Evolutionary conservation across 2,888 invertebrate genomes (phyloP).

Genomic region (Drepanosiphum platanoidis): DNA sequence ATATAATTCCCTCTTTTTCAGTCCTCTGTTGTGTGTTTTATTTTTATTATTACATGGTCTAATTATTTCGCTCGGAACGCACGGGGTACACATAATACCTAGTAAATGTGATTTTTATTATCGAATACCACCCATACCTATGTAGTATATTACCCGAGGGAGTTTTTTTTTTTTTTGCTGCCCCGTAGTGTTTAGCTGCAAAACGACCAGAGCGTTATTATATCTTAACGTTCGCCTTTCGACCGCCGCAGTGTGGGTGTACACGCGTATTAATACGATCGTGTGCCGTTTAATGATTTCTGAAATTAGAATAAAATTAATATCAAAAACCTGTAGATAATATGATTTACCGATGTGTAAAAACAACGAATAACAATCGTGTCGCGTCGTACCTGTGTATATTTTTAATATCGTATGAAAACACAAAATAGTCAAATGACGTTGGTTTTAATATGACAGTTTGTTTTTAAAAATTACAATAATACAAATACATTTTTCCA

Average conservation of each 20-base stretch:
- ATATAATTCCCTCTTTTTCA: neutral
- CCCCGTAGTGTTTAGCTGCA: no score
- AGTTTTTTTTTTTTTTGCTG: neutral
- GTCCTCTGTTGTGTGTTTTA: neutral
- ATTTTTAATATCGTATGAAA: neutral
- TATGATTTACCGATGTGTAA: neutral
- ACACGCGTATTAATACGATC: no score
- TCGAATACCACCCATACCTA: no score
- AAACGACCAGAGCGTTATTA: neutral
- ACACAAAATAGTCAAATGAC: constrained; percentile 10
- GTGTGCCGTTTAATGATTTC: no score
- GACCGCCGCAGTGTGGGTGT: neutral
- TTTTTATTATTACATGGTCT: neutral
- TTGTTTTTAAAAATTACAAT: constrained; percentile 27
- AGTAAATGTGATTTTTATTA: neutral
- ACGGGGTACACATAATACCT: neutral
- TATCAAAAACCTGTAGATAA: neutral
- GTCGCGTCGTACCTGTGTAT: neutral
- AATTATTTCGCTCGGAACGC: neutral
- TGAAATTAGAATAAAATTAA: no score
- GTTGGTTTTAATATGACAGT: constrained; percentile 7
- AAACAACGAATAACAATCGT: neutral
- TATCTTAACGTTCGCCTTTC: neutral
- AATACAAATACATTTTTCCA: constrained; percentile 24
- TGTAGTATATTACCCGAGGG: neutral